phyloP scores from a whole-genome alignment of 2,888 invertebrate genomes.

The Andrena dorsata region DNA sequence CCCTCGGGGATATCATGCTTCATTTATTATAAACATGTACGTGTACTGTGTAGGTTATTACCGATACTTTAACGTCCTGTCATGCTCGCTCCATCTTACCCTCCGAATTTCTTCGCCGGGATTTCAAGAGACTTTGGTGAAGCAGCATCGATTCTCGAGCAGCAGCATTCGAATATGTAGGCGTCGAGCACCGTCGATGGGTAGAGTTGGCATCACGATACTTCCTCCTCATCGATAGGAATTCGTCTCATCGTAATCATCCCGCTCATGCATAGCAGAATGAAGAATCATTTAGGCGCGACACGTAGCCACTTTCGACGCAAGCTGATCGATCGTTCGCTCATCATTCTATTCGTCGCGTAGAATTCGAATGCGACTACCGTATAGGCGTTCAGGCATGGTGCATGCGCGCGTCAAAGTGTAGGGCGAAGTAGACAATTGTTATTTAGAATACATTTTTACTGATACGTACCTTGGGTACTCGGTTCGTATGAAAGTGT shows the following conservation, averaged over 20 bases:
- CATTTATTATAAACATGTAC: not conserved
- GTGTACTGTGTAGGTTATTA: too few relatives aligned
- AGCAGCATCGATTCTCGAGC: too few relatives aligned
- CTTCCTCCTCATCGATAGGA: not conserved
- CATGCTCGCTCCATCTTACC: too few relatives aligned
- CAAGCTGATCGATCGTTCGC: conserved; percentile 38
- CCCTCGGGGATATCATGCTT: not conserved
- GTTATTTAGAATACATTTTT: conserved; percentile 14
- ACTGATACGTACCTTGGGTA: not conserved
- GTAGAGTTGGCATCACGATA: not conserved
- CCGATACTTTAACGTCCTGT: too few relatives aligned
- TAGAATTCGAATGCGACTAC: conserved; percentile 54
- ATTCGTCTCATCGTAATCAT: not conserved
- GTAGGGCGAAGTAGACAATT: conserved; percentile 44
- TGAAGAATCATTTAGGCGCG: not conserved
- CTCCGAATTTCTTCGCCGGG: too few relatives aligned
- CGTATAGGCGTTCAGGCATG: conserved; percentile 63
- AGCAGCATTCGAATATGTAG: not conserved
- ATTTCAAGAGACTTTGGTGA: too few relatives aligned
- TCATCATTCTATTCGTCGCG: conserved; percentile 56
- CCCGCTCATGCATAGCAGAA: not conserved
- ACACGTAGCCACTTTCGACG: not conserved
- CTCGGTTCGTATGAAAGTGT: not conserved
- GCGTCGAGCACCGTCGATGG: not conserved
- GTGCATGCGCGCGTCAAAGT: conserved; percentile 57